Conservation (phyloP, 1,140 invertebrate species). For the Panonychus citri region DNA sequence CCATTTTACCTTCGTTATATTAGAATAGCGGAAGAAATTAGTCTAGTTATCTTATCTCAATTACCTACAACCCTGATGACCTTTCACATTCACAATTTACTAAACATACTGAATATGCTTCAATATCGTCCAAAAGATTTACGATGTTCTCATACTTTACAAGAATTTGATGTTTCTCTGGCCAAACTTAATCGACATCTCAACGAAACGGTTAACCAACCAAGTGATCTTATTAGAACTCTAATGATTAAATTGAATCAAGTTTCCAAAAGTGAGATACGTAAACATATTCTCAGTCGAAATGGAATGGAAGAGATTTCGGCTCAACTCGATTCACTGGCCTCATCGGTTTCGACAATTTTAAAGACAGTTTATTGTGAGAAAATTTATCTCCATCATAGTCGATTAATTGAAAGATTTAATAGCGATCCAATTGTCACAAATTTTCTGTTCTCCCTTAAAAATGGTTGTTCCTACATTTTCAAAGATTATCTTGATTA, state of each 20-base stretch:
- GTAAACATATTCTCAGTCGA: neutral
- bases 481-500: neutral
- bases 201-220: neutral
- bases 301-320: neutral
- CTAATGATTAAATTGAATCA: neutral
- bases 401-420: neutral
- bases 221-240: neutral
- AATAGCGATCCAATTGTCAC: neutral
- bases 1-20: neutral
- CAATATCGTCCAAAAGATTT: neutral
- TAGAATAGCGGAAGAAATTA: neutral
- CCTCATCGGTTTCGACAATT: neutral
- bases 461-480: neutral
- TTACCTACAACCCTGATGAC: neutral
- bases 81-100: neutral
- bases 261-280: neutral
- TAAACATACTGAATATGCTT: neutral
- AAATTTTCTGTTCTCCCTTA: neutral
- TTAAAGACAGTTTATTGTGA: neutral
- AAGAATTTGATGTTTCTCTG: neutral
- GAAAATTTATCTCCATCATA: neutral
- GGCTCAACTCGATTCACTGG: neutral
- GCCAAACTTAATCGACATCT: neutral
- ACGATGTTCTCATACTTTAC: neutral
- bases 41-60: neutral